Evolutionary conservation across 2,113 vertebrate genomes (phyloP).

Genomic region (Mustelus asterias): DNA sequence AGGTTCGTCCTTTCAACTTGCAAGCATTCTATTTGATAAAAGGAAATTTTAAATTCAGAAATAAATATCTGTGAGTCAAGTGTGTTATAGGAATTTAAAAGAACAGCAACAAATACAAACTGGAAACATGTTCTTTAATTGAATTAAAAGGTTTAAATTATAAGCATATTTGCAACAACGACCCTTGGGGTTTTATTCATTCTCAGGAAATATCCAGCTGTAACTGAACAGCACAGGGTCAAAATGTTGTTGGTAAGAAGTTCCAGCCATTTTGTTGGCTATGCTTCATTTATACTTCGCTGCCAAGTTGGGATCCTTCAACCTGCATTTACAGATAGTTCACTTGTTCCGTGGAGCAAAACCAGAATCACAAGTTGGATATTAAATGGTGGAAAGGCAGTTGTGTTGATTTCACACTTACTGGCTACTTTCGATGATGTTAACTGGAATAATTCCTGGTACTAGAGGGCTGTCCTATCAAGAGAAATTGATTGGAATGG

Average conservation of each 20-base stretch:
- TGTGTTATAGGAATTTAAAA: background rate
- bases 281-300: background rate
- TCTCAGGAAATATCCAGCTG: slow-evolving; percentile 13
- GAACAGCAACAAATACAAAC: background rate
- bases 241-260: background rate
- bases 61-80: background rate
- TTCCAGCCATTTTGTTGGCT: background rate
- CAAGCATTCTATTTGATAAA: background rate
- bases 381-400: background rate
- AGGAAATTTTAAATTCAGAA: slow-evolving; percentile 1
- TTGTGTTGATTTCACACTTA: background rate
- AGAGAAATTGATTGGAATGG: background rate
- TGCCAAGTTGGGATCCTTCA: background rate
- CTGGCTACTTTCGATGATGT: background rate
- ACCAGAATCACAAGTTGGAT: background rate
- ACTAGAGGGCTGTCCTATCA: background rate
- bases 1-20: background rate
- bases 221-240: background rate
- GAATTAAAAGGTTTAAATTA: background rate
- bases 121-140: background rate
- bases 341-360: background rate
- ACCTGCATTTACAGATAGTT: background rate
- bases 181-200: background rate
- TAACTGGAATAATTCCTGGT: background rate
- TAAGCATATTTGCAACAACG: background rate